phyloP scores from a whole-genome alignment of 64 coral and sea anemone genomes.

The Porites lutea region DNA sequence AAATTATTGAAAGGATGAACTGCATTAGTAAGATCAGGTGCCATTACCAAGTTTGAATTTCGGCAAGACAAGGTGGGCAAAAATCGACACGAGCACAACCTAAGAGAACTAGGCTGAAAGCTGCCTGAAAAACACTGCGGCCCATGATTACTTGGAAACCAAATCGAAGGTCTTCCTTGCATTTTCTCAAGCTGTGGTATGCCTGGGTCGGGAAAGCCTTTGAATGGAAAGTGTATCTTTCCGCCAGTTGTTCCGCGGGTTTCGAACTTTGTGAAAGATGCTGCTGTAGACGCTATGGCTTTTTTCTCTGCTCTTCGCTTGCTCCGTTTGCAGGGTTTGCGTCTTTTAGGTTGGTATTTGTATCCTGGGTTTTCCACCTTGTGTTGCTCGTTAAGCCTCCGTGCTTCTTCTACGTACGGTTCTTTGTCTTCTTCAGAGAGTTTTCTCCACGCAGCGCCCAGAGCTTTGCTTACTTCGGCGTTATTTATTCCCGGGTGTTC shows the following conservation, averaged over 20 bases:
- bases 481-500: conserved; percentile 91
- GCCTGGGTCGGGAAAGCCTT: background rate
- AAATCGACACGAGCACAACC: conserved; percentile 12
- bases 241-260: background rate
- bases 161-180: background rate
- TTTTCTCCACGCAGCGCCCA: conserved; percentile 81
- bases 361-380: conserved; percentile 83
- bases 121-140: background rate
- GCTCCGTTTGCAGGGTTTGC: conserved; percentile 13
- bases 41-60: background rate
- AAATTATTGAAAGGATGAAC: background rate
- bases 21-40: background rate
- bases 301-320: conserved; percentile 34
- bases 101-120: background rate
- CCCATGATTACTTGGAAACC: background rate
- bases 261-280: background rate
- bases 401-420: conserved; percentile 88
- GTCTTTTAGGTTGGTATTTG: conserved; percentile 83
- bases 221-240: conserved; percentile 26
- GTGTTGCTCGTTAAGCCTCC: conserved; percentile 69
- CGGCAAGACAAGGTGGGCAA: background rate
- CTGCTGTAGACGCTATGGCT: background rate
- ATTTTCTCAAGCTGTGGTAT: background rate
- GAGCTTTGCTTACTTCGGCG: conserved; percentile 84
- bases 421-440: conserved; percentile 81